phyloP scores from a whole-genome alignment of 2,797 vertebrate genomes.

The Enteromius treurensis region DNA sequence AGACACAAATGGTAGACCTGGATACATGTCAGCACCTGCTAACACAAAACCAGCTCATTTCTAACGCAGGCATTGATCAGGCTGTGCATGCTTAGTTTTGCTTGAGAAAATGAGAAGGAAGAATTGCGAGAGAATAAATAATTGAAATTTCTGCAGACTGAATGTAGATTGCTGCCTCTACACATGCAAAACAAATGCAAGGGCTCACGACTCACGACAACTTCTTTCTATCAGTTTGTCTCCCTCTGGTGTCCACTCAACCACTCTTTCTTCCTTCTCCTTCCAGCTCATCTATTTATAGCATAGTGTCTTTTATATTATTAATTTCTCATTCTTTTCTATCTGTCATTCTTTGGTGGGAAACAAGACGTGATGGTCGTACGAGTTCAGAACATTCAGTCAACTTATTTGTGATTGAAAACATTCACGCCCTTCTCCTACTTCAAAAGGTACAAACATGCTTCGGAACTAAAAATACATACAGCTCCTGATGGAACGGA shows the following conservation, averaged over 20 bases:
- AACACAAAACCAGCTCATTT: background rate
- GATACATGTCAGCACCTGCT: background rate
- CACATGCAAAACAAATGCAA: conserved; percentile 60
- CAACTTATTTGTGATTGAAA: background rate
- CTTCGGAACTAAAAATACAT: background rate
- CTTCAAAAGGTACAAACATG: background rate
- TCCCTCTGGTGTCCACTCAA: conserved; percentile 58
- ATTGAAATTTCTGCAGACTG: conserved; percentile 78
- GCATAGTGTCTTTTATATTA: background rate
- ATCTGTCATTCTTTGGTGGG: background rate
- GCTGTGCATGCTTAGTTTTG: background rate
- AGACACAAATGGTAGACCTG: background rate
- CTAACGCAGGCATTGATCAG: background rate
- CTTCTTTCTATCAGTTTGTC: conserved; percentile 46
- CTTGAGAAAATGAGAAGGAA: background rate
- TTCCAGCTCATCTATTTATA: conserved; percentile 4
- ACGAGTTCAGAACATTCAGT: background rate
- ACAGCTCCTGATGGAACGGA: too few relatives aligned
- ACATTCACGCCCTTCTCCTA: background rate
- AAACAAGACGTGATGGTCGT: background rate
- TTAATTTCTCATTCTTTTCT: background rate
- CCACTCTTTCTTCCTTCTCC: background rate
- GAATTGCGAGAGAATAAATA: conserved; percentile 66
- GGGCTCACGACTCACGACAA: conserved; percentile 28
- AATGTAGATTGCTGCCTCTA: conserved; percentile 71